Conservation (phyloP, 2,113 vertebrate species). For the Boleophthalmus pectinirostris region DNA sequence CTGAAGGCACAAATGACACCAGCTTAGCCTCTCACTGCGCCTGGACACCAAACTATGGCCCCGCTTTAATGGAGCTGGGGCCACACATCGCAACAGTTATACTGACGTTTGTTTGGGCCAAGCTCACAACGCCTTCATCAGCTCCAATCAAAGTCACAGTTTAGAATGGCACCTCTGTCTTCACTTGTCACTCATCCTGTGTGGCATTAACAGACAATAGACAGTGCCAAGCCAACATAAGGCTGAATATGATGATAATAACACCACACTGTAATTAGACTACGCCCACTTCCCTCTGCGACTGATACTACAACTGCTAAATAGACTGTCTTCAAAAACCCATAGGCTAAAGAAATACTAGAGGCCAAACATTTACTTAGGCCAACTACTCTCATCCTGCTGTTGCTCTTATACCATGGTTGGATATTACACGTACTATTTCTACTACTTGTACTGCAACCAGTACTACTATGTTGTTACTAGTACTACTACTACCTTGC, state of each 20-base stretch:
- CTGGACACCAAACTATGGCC: constrained; percentile 38
- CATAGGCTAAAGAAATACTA: no score
- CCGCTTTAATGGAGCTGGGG: constrained; percentile 59
- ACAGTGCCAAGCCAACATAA: constrained; percentile 13
- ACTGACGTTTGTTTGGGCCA: constrained; percentile 33
- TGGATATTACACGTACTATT: no score
- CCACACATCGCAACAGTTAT: constrained; percentile 36
- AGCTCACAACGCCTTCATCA: constrained; percentile 35
- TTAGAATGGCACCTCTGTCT: constrained; percentile 33
- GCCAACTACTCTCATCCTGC: no score
- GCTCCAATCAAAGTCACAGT: constrained; percentile 27
- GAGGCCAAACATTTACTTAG: no score
- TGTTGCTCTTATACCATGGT: no score
- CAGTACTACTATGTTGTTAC: background rate
- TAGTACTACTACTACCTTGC: no score
- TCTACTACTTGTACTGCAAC: background rate
- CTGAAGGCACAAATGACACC: constrained; percentile 63
- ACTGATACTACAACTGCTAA: no score
- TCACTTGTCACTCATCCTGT: constrained; percentile 44
- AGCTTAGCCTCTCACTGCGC: constrained; percentile 64
- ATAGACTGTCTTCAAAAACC: no score
- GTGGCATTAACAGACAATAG: constrained; percentile 46
- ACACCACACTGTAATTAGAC: background rate
- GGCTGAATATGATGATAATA: constrained; percentile 26
- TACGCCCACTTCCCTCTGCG: background rate